Evolutionary conservation across 2,797 vertebrate species (phyloP).

Genomic region (Sebastes alutus): DNA sequence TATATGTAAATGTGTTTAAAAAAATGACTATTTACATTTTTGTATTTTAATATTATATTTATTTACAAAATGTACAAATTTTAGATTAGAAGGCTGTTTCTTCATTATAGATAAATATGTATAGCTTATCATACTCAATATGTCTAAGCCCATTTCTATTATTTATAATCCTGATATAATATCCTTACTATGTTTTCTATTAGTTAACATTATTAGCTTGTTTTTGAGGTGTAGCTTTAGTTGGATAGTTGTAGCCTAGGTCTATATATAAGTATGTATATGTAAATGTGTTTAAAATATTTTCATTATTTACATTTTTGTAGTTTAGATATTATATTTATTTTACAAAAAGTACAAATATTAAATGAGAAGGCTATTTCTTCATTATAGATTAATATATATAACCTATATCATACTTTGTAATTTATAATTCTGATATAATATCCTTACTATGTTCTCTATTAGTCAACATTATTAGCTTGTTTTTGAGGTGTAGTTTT

Average conservation of each 20-base stretch:
- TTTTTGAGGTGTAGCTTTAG: constrained; percentile 2
- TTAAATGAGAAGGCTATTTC: not conserved
- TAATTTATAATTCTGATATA: too few relatives aligned
- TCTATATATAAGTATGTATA: not conserved
- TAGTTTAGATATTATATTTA: not conserved
- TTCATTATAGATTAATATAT: too few relatives aligned
- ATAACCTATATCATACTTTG: not conserved
- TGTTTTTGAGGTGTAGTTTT: not conserved
- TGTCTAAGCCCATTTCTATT: not conserved
- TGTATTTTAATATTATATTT: not conserved
- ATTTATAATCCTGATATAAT: too few relatives aligned
- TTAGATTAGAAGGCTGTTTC: not conserved
- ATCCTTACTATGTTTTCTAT: not conserved
- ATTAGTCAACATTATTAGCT: not conserved
- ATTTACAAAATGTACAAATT: not conserved
- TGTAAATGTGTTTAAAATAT: not conserved
- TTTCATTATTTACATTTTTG: not conserved
- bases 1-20: not conserved
- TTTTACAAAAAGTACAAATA: not conserved
- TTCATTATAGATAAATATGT: too few relatives aligned
- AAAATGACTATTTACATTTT: not conserved
- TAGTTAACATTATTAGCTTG: not conserved
- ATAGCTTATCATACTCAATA: not conserved
- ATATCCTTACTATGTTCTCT: not conserved
- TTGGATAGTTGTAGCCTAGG: not conserved